Base-by-base conservation (phyloP, 1,140 invertebrate species). In the Chionoecetes opilio region DNA sequence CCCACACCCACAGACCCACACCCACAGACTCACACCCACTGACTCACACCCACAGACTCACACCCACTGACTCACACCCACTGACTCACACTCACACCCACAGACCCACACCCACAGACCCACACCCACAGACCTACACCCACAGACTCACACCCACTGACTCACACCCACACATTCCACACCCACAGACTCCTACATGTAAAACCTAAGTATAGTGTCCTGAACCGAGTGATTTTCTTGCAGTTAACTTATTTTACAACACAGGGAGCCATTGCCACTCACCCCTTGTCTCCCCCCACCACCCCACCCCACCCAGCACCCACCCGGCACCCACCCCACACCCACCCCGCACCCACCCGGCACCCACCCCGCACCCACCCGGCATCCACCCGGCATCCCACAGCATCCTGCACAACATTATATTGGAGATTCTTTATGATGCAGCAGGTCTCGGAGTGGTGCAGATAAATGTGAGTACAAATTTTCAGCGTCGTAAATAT, bases 401-500 rank as follows among this genome's bases (percentile, higher is more conserved):
- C 63, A n/a, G n/a, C n/a, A n/a, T n/a, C n/a, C n/a, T n/a, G n/a
- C n/a, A n/a, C n/a, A n/a, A 75, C 63, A n/a, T 75, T 75, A 75
- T 26, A n/a, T 6, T 26, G 5, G 21, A 5, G 1, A 17, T 26
- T 75, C 26, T 26, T 75, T 75, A 75, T 21, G 63, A 75, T 75
- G 63, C 63, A 75, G 63, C 63, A 75, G 63, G 63, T 21, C n/a
- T 26, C 21, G 6, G 21, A 75, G 63, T 21, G 63, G 63, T 75
- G 63, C 63, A n/a, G 63, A 75, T 75, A n/a, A 75, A n/a, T 75
- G 63, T 75, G 63, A 75, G 63, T 75, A 75, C 63, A 75, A 75
- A 75, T 75, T 75, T 75, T 75, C 63, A 75, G n/a, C 63, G 63
- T 75, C 21, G 37, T 87, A 87, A 37, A 87, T 87, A 38, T 87